phyloP scores from a whole-genome alignment of 2,113 vertebrate species.

The Cepphus grylle region DNA sequence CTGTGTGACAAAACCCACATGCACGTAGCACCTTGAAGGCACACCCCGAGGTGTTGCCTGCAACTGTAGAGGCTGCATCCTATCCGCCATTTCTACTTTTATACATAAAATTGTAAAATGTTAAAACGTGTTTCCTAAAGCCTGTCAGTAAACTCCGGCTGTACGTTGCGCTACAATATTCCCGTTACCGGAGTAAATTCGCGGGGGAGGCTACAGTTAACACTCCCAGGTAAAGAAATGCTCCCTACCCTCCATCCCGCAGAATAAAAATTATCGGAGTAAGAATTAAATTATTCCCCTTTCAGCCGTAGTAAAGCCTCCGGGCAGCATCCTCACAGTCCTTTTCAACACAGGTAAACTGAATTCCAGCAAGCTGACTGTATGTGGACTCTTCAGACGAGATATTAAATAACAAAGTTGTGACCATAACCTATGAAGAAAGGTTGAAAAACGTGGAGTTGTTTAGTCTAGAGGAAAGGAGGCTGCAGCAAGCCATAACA shows the following conservation, averaged over 20 bases:
- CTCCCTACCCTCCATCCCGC: background rate
- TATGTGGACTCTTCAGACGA: background rate
- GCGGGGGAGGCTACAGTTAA: background rate
- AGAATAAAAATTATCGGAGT: slow-evolving; percentile 10
- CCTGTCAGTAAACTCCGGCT: background rate
- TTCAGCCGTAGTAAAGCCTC: background rate
- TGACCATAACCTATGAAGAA: background rate
- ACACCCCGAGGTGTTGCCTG: background rate
- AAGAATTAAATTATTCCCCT: slow-evolving; percentile 40
- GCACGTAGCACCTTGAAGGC: background rate
- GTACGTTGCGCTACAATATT: background rate
- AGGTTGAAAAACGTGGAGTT: background rate
- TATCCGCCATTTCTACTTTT: background rate
- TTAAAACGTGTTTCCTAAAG: background rate
- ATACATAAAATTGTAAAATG: background rate
- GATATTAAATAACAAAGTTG: slow-evolving; percentile 26
- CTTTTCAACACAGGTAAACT: slow-evolving; percentile 38
- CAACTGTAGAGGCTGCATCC: background rate
- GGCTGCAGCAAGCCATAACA: slow-evolving; percentile 6
- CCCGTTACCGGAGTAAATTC: background rate
- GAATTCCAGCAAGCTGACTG: slow-evolving; percentile 36
- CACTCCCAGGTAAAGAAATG: background rate
- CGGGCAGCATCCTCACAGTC: slow-evolving; percentile 14
- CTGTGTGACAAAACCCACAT: background rate
- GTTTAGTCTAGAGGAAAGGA: slow-evolving; percentile 49